Base-by-base conservation (phyloP, 2,113 vertebrate species). In the Phrynosoma blainvillii region DNA sequence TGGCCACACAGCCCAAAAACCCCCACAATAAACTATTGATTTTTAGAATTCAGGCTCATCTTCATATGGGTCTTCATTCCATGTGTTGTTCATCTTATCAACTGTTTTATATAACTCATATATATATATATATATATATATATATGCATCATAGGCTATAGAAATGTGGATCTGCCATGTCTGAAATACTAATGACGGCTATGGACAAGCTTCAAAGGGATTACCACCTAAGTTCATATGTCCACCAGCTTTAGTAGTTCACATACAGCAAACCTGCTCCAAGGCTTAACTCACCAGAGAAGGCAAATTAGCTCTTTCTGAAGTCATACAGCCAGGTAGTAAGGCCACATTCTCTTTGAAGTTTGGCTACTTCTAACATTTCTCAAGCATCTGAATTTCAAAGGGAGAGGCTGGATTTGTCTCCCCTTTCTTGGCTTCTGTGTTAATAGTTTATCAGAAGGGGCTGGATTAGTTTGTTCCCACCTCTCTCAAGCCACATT, bases 171-270 rank as follows among this genome's bases (percentile, higher is more conserved):
- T 30, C 30, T n/a, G 68, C 68, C 68, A 71, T n/a, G 25, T 71
- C 92, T 93, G 85, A 92, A 94, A 93, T 94, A 81, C 36, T 93
- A 94, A 94, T 92, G 42, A 92, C 32, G 86, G 47, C 42, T 84
- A 11, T 6, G 81, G 83, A 30, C 79, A 90, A 83, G 82, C 93
- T 93, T 95, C 93, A 95, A 95, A 95, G 93, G 88, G 88, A 90
- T 86, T 42, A 30, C 87, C 65, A 66, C 79, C 70, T 91, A 83
- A 84, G 77, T 93, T 94, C 87, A 70, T 54, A 82, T 90, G 82
- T 90, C 91, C 77, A 95, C 90, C 79, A 93, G 70, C 70, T 90
- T 52, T 47, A 90, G 80, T 1, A 87, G 76, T 90, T 91, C 90
- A 80, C 71, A 89, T 78, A 71, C 82, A 86, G 47, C 85, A 86